Conservation (phyloP, 2,888 invertebrate species). For the Tetanocera ferruginea region DNA sequence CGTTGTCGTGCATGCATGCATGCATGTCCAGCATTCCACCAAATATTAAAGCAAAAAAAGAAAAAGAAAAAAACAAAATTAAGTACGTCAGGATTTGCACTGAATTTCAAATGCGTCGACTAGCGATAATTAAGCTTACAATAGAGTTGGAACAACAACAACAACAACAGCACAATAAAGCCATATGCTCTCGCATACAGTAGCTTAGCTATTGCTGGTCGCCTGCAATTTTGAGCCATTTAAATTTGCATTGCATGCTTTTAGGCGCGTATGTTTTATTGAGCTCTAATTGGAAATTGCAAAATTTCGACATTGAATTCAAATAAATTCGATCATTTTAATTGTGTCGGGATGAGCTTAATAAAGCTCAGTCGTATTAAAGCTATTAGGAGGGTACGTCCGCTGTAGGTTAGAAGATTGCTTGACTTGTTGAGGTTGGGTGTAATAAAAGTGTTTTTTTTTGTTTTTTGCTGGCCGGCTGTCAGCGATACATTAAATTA, state of each 20-base stretch:
- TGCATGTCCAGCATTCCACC: neutral
- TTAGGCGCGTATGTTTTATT: conserved; percentile 16
- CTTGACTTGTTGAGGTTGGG: neutral
- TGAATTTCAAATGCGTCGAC: neutral
- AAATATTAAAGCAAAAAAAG: neutral
- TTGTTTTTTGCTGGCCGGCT: neutral
- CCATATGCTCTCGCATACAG: no score
- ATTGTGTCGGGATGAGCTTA: neutral
- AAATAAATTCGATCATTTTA: neutral
- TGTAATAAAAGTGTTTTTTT: neutral
- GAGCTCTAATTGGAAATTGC: conserved; percentile 6
- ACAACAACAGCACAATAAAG: neutral
- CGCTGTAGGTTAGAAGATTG: no score
- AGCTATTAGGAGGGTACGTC: no score
- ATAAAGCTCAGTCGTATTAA: neutral
- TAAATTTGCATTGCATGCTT: conserved; percentile 12
- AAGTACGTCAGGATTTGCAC: neutral
- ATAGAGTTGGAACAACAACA: conserved; percentile 10
- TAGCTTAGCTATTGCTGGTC: neutral
- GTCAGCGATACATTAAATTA: neutral
- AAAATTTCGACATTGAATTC: conserved; percentile 9
- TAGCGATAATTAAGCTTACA: conserved; percentile 25
- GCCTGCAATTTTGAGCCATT: neutral
- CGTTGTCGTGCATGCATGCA: neutral
- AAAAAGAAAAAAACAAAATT: no score